These are phyloP conservation scores for Rhinatrema bivittatum DNA, from an alignment of 2,797 vertebrate species.

Conservation along the genomic window DNA sequence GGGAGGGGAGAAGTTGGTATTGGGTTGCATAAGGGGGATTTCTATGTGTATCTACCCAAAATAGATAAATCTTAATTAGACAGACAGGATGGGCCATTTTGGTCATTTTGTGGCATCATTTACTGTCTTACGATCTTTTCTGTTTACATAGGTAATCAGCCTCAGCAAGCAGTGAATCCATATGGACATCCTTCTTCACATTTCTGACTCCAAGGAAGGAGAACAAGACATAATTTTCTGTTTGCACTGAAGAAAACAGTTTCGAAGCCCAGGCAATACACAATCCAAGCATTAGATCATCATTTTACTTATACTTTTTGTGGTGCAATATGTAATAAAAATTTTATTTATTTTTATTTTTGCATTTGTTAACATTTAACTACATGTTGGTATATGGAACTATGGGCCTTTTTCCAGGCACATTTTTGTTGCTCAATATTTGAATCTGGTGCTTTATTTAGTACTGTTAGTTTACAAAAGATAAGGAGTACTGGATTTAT, in stretches of 20 bases:
- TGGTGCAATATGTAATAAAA: slow-evolving; percentile 22
- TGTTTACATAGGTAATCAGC: slow-evolving; percentile 49
- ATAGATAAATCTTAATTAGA: no score
- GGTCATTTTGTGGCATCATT: no score
- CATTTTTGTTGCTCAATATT: slow-evolving; percentile 35
- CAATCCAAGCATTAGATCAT: no score
- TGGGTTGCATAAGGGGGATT: no score
- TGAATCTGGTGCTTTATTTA: slow-evolving; percentile 48
- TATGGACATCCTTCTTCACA: slow-evolving; percentile 43
- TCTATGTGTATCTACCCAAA: no score
- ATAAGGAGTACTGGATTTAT: slow-evolving; percentile 33
- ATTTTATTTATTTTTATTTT: slow-evolving; percentile 16
- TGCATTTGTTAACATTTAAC: slow-evolving; percentile 4
- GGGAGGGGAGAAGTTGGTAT: no score
- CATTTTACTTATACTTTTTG: slow-evolving; percentile 25
- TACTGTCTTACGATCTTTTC: not conserved
- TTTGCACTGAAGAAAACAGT: slow-evolving; percentile 44
- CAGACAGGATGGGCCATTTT: no score
- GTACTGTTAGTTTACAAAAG: slow-evolving; percentile 19
- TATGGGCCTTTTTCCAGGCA: slow-evolving; percentile 16
- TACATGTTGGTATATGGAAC: slow-evolving; percentile 20
- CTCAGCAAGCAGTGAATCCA: slow-evolving; percentile 48
- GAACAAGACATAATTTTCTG: not conserved
- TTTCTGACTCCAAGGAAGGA: slow-evolving; percentile 35
- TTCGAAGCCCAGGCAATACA: slow-evolving; percentile 22